Evolutionary conservation across 2,113 vertebrate genomes (phyloP).

Genomic region (Zosterops hypoxanthus): DNA sequence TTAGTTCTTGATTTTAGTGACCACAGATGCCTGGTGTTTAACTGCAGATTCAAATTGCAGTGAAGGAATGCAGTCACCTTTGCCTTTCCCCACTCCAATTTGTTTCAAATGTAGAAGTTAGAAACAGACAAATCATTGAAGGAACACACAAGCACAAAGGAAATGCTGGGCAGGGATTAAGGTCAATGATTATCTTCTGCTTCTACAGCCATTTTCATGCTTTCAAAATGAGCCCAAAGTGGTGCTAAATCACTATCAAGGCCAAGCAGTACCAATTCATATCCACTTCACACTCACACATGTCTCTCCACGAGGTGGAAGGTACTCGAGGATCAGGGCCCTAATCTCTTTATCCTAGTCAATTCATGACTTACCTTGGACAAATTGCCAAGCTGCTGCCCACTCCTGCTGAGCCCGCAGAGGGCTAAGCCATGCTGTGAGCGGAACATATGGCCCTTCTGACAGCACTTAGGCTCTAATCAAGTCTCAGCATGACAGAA

Average conservation of each 20-base stretch:
- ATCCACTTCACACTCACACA: neutral
- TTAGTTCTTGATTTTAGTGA: neutral
- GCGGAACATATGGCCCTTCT: constrained; percentile 24
- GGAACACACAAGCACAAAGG: neutral
- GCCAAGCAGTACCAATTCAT: neutral
- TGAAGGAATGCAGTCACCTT: neutral
- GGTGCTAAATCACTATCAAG: neutral
- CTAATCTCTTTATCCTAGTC: constrained; percentile 53
- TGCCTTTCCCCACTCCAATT: neutral
- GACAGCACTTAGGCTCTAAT: constrained; percentile 50
- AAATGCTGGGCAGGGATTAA: neutral
- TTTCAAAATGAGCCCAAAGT: neutral
- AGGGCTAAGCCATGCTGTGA: constrained; percentile 23
- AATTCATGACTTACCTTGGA: constrained; percentile 26
- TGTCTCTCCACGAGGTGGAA: neutral
- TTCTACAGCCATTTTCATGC: constrained; percentile 13
- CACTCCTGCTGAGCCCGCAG: neutral
- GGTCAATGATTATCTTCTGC: constrained; percentile 2
- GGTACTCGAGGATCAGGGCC: neutral
- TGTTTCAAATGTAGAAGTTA: neutral
- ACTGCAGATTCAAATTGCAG: neutral
- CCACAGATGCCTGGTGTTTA: neutral
- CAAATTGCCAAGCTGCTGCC: neutral
- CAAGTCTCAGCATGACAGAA: constrained; percentile 33
- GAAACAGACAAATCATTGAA: neutral